Conservation (phyloP, 2,113 vertebrate genomes). For the Paratilapia polleni region DNA sequence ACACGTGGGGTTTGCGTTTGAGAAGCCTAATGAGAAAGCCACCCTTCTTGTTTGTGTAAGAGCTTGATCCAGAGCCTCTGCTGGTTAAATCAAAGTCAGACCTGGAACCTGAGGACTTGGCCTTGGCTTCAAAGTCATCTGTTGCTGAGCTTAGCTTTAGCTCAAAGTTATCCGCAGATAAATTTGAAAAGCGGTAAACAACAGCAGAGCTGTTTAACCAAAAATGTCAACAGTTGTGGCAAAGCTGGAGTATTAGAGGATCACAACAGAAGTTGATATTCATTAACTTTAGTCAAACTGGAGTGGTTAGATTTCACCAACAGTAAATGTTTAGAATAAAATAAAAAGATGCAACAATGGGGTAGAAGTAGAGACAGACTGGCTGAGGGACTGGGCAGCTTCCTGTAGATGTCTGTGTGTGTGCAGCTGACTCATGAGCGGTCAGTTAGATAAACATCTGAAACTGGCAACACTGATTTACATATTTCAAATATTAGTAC, state of each 20-base stretch:
- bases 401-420: not conserved
- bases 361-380: conserved; percentile 44
- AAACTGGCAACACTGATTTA: not conserved
- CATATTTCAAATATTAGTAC: not conserved
- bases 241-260: conserved; percentile 42
- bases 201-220: conserved; percentile 32
- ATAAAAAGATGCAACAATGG: conserved; percentile 36
- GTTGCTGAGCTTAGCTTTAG: conserved; percentile 25
- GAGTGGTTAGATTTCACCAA: conserved; percentile 31
- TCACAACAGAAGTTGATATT: conserved; percentile 53
- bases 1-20: conserved; percentile 46
- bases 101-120: conserved; percentile 58
- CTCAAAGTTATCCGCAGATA: conserved; percentile 53
- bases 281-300: conserved; percentile 45
- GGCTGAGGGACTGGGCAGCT: not conserved
- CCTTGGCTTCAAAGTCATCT: conserved; percentile 55
- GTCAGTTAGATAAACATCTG: not conserved
- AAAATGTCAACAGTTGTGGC: conserved; percentile 58
- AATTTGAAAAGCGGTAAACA: conserved; percentile 56
- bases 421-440: not conserved
- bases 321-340: conserved; percentile 41
- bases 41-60: conserved; percentile 46
- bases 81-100: conserved; percentile 68
- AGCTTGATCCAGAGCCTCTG: conserved; percentile 47
- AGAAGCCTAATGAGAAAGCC: conserved; percentile 46